Conservation (phyloP, 2,113 vertebrate species). For the Hypanus sabinus region DNA sequence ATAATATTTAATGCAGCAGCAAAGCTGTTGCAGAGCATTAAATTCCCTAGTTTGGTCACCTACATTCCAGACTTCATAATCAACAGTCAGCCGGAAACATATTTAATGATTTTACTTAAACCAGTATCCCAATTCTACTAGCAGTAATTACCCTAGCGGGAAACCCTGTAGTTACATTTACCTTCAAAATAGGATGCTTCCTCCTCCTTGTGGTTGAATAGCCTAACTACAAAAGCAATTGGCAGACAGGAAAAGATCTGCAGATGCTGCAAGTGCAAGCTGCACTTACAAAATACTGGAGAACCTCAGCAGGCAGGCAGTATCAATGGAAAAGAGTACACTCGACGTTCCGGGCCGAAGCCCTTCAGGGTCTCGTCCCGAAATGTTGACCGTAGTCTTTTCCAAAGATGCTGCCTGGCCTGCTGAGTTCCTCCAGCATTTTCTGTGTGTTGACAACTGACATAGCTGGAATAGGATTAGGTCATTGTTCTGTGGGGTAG, state of each 20-base stretch:
- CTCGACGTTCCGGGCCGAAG: too few relatives aligned
- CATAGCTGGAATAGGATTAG: not conserved
- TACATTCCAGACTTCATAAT: conserved; percentile 4
- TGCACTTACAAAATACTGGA: too few relatives aligned
- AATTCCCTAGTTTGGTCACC: conserved; percentile 6
- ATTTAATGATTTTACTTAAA: conserved; percentile 10
- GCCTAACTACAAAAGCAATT: not conserved
- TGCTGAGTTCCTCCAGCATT: too few relatives aligned
- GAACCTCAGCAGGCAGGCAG: too few relatives aligned
- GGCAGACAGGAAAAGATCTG: too few relatives aligned
- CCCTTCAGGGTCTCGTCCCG: too few relatives aligned
- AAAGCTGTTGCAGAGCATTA: not conserved
- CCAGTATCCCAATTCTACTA: not conserved
- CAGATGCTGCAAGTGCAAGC: too few relatives aligned
- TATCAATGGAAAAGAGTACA: too few relatives aligned
- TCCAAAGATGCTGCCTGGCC: too few relatives aligned
- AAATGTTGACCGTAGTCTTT: too few relatives aligned
- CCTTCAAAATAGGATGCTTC: not conserved
- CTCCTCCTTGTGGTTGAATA: conserved; percentile 10
- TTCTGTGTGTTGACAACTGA: not conserved
- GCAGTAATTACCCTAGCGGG: not conserved
- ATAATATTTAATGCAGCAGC: not conserved
- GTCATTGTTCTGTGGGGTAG: not conserved
- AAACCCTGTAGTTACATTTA: not conserved
- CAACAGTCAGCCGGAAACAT: not conserved